Evolutionary conservation across 2,797 vertebrate genomes (phyloP), one percentile per base, ranked within the genome.

Genomic region (Dicrostonyx torquatus): DNA sequence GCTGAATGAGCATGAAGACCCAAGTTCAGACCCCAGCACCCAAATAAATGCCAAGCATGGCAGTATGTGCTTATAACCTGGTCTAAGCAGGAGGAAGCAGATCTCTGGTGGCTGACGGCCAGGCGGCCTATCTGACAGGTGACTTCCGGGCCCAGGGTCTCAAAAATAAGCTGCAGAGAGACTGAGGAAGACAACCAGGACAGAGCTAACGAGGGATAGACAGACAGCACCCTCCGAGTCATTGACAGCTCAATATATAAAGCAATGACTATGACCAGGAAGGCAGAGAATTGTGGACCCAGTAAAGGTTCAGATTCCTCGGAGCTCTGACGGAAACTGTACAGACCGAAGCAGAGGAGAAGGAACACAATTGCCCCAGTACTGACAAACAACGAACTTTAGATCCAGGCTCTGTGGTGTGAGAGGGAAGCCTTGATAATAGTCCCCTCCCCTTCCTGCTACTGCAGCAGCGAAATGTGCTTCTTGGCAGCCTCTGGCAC

Each of bases 241-340:
- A 4, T 0, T 0, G 40, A 11, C 45, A 15, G 37, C 29, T 2
- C 77, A 11, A 6, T 4, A 50, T 4, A 50, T 0, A 1, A 0
- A 4, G 24, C 45, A 68, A 43, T n/a, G 10, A 1, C 20, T 6
- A 11, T 1, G 10, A 17, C 45, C 50, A 7, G 22, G 31, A 40
- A 53, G 14, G n/a, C 40, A 22, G 40, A 17, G 14, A 53, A n/a
- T 11, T 85, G 0, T 26, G 43, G 62, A 10, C 4, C 5, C 18
- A n/a, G 60, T 55, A 53, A 43, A 1, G 50, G 50, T 40, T 34
- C 5, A 7, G 72, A 76, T 85, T 94, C 88, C 82, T 87, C 5
- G 17, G 80, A 58, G 68, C 77, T 58, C 40, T 31, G 1, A 2
- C 1, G 60, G 24, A 75, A 90, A 20, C 72, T 8, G 24, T 9